Percentiles rank a stretch among this genome's conserved stretches.
Conservation (phyloP, 2,888 invertebrate genomes). For the Caenorhabditis parvicauda region DNA sequence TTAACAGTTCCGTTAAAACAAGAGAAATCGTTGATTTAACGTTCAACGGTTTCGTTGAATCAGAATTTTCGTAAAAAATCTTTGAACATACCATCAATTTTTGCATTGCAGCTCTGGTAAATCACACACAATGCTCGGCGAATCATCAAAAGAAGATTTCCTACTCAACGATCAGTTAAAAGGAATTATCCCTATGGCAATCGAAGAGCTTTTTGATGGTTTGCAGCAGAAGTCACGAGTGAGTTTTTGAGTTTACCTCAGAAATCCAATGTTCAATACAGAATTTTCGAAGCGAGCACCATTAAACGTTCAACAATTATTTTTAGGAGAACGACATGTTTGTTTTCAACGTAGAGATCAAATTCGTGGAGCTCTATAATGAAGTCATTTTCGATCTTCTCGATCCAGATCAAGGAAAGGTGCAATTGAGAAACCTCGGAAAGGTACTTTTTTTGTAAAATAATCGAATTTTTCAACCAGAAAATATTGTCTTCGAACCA, state of each 20-base stretch:
- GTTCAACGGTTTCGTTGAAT: no score
- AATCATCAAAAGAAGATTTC: no score
- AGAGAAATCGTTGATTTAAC: no score
- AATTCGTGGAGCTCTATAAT: conserved; percentile 66
- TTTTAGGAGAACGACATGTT: conserved; percentile 62
- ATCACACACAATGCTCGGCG: conserved; percentile 66
- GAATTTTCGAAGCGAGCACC: neutral
- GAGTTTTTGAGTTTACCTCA: neutral
- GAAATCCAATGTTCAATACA: neutral
- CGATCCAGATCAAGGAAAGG: conserved; percentile 30
- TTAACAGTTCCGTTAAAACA: no score
- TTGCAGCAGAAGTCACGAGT: conserved; percentile 57
- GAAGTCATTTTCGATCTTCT: conserved; percentile 65
- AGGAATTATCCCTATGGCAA: conserved; percentile 64
- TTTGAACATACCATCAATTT: no score
- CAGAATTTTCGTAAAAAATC: neutral
- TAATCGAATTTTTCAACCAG: no score
- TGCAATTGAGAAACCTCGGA: conserved; percentile 20
- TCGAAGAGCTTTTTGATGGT: conserved; percentile 63
- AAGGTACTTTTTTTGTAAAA: conserved; percentile 5
- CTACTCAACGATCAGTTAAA: conserved; percentile 41
- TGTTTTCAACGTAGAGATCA: conserved; percentile 62
- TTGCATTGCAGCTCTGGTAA: conserved; percentile 64
- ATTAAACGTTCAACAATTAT: no score
- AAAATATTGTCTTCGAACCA: no score